These are phyloP conservation scores for Malurus elegans DNA, from an alignment of 2,113 vertebrate genomes.

Conservation along the genomic window DNA sequence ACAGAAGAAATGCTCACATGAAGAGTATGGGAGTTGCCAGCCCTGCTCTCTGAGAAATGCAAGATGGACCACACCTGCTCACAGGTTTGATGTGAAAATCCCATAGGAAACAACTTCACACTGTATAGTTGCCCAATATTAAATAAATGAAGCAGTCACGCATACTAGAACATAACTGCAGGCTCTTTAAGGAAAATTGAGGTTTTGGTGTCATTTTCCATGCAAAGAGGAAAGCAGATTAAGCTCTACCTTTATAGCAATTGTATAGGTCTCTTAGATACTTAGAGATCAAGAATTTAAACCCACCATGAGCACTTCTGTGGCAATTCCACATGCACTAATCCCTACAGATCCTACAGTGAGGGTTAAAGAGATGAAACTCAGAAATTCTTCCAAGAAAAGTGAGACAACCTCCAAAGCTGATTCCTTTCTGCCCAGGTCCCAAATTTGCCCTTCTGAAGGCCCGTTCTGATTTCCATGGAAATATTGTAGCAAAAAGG, in stretches of 20 bases:
- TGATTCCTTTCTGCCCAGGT: not conserved
- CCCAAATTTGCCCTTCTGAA: not conserved
- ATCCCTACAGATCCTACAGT: not conserved
- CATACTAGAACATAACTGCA: not conserved
- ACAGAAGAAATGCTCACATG: not conserved
- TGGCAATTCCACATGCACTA: not conserved
- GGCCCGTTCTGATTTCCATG: not conserved
- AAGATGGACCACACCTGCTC: not conserved
- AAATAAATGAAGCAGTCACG: not conserved
- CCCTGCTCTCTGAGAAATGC: not conserved
- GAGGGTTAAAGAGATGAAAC: not conserved
- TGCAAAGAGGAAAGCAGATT: not conserved
- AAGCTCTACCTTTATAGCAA: not conserved
- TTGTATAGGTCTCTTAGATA: not conserved
- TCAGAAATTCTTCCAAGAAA: not conserved
- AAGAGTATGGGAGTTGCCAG: accelerated
- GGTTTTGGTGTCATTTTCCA: not conserved
- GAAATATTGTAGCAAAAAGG: not conserved
- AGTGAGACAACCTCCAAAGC: not conserved
- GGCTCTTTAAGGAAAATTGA: not conserved
- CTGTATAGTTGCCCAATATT: not conserved
- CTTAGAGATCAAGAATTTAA: not conserved
- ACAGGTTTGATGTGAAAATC: not conserved
- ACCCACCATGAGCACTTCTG: not conserved
- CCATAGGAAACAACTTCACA: not conserved